Conservation (phyloP, 2,888 invertebrate species). For the Spialia ferax region DNA sequence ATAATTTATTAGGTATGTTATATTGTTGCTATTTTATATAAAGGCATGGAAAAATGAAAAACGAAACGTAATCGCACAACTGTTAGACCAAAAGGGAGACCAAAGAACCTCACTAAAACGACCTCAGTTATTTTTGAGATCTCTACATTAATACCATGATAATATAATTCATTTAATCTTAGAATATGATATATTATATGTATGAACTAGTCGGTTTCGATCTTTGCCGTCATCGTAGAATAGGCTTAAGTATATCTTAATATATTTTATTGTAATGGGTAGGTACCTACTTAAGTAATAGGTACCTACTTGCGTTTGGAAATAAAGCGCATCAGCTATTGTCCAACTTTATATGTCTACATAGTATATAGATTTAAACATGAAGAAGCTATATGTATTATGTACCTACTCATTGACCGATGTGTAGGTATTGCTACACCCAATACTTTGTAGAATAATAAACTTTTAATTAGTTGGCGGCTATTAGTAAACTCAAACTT, state of each 20-base stretch:
- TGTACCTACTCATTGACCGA: too few relatives aligned
- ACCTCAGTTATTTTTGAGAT: slow-evolving; percentile 60
- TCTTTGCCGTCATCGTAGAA: slow-evolving; percentile 14
- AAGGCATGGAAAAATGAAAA: slow-evolving; percentile 5
- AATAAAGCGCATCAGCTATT: background rate
- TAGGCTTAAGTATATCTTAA: background rate
- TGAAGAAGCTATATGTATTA: background rate
- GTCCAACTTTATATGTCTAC: background rate
- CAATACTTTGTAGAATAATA: background rate
- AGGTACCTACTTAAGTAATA: background rate
- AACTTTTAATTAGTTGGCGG: background rate
- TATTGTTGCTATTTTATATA: background rate
- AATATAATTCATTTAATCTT: slow-evolving; percentile 15
- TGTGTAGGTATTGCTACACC: too few relatives aligned
- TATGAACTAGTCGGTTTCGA: slow-evolving; percentile 14
- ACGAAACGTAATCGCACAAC: slow-evolving; percentile 65
- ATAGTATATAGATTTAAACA: background rate
- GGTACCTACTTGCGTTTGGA: background rate
- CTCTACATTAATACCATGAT: slow-evolving; percentile 29
- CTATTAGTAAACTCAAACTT: background rate
- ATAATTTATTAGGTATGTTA: too few relatives aligned
- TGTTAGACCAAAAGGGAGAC: slow-evolving; percentile 70
- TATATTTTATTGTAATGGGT: background rate
- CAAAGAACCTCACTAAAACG: slow-evolving; percentile 58
- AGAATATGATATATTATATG: slow-evolving; percentile 4